Conservation (phyloP, 2,888 invertebrate genomes). For the Conus canariensis region DNA sequence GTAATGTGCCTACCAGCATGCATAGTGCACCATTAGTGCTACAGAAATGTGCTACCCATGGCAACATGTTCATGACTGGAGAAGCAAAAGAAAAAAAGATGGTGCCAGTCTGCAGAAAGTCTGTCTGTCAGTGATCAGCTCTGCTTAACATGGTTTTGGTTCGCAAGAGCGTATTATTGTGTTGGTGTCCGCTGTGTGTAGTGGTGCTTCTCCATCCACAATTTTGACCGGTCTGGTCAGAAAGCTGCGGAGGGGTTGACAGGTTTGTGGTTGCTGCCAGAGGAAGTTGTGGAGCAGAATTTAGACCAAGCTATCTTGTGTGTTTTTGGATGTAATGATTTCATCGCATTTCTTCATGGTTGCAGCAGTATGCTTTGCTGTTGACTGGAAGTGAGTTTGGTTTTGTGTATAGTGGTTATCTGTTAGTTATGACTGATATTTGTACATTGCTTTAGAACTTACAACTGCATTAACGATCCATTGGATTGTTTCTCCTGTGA, state of each 20-base stretch:
- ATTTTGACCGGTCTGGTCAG: not conserved
- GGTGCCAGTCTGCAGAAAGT: too few species aligned
- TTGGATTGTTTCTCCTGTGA: not conserved
- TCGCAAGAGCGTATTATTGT: too few species aligned
- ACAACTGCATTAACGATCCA: too few species aligned
- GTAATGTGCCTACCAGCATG: too few species aligned
- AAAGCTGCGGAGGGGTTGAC: not conserved
- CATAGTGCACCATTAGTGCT: too few species aligned
- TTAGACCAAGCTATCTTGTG: not conserved
- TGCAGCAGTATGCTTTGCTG: not conserved
- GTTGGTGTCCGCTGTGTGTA: too few species aligned
- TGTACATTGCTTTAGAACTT: not conserved
- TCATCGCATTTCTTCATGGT: not conserved
- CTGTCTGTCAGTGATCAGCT: too few species aligned
- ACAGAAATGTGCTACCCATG: too few species aligned
- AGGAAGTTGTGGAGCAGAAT: not conserved
- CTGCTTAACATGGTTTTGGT: too few species aligned
- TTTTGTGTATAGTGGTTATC: not conserved
- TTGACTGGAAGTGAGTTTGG: not conserved
- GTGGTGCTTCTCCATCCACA: not conserved
- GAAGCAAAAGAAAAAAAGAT: too few species aligned
- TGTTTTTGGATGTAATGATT: conserved; percentile 24
- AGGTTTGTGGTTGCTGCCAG: not conserved
- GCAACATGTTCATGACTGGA: too few species aligned
- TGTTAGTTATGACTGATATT: not conserved